Evolutionary conservation across 2,113 vertebrate species (phyloP), one percentile per base, ranked within the genome.

Genomic region (Propithecus coquereli): DNA sequence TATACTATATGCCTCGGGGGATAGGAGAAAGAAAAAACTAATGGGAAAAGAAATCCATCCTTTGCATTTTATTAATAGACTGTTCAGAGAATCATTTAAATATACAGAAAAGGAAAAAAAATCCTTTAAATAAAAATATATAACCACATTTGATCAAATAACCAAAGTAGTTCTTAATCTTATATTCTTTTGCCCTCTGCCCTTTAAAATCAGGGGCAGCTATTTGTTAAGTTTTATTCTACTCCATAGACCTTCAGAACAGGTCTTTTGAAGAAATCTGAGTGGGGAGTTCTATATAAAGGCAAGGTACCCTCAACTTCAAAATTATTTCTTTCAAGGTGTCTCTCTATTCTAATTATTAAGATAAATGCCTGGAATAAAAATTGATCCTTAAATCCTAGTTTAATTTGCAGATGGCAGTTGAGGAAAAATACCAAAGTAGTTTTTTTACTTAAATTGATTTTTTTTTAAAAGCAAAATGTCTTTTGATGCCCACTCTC

Each of bases 51-150:
- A 92, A 76, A 83, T 57, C 45, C 5, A 43, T 82, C 47, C 82
- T 95, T 85, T 90, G n/a, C 22, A 88, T 92, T 96, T 91, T 81
- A 82, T 74, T 90, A 83, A 91, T 63, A 80, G n/a, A 52, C 54
- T 92, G 23, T 87, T 85, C 52, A 88, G 30, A 88, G 50, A 89
- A 88, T 81, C 43, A 54, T 76, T 84, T 83, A 91, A 90, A 73
- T 76, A 94, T 65, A 37, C 20, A 79, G 6, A 70, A 95, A 81
- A 76, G 34, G 47, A 43, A 52, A 71, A 80, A 73, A 68, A 74
- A 52, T 17, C 11, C 25, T 81, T 81, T 84, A 61, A 73, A 65
- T 25, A 50, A 92, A 92, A 96, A 40, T 45, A 57, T 7, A 52
- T 23, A 34, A 45, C 1, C 2, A 73, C 37, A 25, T 83, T 93